Evolutionary conservation across 2,113 vertebrate species (phyloP).

Genomic region (Gymnorhina tibicen): DNA sequence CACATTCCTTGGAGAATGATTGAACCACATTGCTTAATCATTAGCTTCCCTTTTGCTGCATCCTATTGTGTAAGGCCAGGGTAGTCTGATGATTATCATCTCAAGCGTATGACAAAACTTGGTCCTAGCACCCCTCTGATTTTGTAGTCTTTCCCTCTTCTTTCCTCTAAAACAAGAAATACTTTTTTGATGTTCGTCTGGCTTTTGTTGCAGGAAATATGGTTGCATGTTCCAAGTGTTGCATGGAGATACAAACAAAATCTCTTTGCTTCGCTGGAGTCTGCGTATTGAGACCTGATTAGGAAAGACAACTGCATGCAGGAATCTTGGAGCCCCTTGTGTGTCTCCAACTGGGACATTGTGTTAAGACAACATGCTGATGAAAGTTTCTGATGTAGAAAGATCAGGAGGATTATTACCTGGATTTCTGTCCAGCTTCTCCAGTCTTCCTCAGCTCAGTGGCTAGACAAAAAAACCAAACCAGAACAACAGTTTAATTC

Average conservation of each 20-base stretch:
- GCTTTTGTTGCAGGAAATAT: background rate
- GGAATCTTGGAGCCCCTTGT: background rate
- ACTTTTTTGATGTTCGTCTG: background rate
- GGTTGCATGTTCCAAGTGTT: background rate
- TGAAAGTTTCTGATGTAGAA: background rate
- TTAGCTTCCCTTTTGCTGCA: background rate
- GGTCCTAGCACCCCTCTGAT: background rate
- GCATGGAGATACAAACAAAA: background rate
- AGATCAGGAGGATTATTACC: background rate
- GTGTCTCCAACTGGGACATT: no score
- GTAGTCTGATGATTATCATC: background rate
- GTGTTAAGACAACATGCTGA: background rate
- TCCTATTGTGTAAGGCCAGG: background rate
- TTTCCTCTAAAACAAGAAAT: background rate
- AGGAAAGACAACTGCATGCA: background rate
- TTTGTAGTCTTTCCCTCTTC: background rate
- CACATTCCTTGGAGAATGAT: background rate
- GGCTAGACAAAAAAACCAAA: background rate
- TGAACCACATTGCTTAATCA: background rate
- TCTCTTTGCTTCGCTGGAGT: background rate
- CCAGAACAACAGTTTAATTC: background rate
- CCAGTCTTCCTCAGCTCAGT: background rate
- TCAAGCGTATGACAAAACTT: background rate
- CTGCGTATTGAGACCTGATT: background rate
- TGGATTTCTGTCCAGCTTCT: background rate